Base-by-base conservation (phyloP, 1,140 invertebrate genomes). In the Drosophila yakuba region DNA sequence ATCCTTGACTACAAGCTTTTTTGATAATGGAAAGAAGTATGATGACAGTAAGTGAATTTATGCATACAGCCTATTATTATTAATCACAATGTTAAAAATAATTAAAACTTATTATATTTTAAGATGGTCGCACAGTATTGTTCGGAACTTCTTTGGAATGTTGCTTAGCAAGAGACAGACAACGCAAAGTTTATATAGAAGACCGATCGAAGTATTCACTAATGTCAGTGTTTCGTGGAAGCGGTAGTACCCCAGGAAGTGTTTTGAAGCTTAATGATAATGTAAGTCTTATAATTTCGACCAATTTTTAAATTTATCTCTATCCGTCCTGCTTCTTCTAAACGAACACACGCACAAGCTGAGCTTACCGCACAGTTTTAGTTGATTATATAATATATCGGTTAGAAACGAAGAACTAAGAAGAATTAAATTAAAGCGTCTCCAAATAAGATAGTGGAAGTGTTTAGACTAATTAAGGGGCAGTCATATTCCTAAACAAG, bases 101-200 rank as follows among this genome's bases (percentile, higher is more conserved):
- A 32, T 36, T 17, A n/a, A 14, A 32, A 41, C 17, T 2, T 59
- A 48, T 41, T 14, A 17, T 15, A 36, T n/a, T 44, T 32, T 1
- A 43, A 90, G 84, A 57, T 48, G 57, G 55, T 14, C 60, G 74
- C 1, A 38, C 57, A 44, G 47, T 47, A 62, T 96, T 98, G 64
- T 98, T 98, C 90, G 97, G 97, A 3, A 95, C 97, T 71, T 95
- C 97, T 7, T 92, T 98, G 69, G 93, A 94, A 39, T 95, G 96
- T 80, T 98, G 97, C 85, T 94, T 98, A 58, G 95, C 96, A 80
- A 96, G 97, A 76, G 97, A 98, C 90, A 47, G 48, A 51, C 78
- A 78, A 41, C 59, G 73, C 23, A 41, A 39, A 36, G 48, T 35
- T 50, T 35, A 56, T 44, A 41, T 62, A 14, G 61, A 64, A 2